These are phyloP conservation scores for Festucalex cinctus DNA, from an alignment of 2,113 vertebrate species.

Conservation along the genomic window DNA sequence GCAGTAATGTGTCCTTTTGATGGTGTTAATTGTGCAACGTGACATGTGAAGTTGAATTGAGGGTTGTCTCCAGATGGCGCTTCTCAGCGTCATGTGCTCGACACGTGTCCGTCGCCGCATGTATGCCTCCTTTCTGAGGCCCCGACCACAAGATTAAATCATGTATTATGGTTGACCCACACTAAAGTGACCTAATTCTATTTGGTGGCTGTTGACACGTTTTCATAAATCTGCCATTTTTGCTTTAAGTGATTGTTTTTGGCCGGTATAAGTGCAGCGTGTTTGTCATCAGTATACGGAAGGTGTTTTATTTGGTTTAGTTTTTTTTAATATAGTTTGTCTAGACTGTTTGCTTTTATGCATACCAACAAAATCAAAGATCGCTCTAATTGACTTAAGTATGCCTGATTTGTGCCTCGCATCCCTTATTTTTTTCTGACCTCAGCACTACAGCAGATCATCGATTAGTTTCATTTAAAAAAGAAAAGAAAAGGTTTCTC, in stretches of 20 bases:
- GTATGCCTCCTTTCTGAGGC: neutral
- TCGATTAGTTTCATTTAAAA: too few species aligned
- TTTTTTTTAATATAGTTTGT: neutral
- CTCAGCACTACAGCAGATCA: too few species aligned
- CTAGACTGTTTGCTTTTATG: neutral
- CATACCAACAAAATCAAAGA: too few species aligned
- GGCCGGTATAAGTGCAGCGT: neutral
- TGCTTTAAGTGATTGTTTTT: conserved; percentile 1
- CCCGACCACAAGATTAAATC: neutral
- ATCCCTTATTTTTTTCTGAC: too few species aligned
- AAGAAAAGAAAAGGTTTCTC: too few species aligned
- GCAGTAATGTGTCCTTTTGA: conserved; percentile 10
- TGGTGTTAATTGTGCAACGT: neutral
- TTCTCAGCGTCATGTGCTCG: conserved; percentile 23
- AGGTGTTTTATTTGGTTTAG: too few species aligned
- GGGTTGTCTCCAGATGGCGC: conserved; percentile 31
- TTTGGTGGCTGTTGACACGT: conserved; percentile 13
- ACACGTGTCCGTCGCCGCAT: conserved; percentile 25
- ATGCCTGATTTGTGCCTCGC: too few species aligned
- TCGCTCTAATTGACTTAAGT: too few species aligned
- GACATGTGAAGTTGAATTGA: conserved; percentile 9
- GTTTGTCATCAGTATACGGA: neutral
- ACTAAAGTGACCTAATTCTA: conserved; percentile 14
- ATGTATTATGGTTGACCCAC: neutral
- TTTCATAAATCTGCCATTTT: conserved; percentile 9